phyloP scores from a whole-genome alignment of 2,797 vertebrate species.

The Clarias pachynema region DNA sequence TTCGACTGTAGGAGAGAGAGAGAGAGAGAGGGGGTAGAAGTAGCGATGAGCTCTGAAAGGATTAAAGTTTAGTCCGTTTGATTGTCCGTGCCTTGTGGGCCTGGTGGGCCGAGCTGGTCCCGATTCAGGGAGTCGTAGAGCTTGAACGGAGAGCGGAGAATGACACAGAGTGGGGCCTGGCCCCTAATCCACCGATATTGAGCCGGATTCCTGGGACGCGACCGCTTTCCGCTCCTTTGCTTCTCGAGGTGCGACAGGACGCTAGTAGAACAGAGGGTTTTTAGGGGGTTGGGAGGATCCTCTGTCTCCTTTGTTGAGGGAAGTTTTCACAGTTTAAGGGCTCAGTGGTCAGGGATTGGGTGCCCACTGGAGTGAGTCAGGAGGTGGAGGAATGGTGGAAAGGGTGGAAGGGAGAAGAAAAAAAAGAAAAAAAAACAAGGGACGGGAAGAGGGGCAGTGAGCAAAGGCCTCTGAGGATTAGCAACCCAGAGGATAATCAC shows the following conservation, averaged over 20 bases:
- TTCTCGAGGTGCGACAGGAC: constrained; percentile 78
- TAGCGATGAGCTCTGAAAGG: constrained; percentile 74
- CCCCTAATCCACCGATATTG: constrained; percentile 82
- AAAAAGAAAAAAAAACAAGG: background rate
- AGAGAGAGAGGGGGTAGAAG: constrained; percentile 45
- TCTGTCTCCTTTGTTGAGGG: constrained; percentile 71
- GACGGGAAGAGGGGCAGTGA: constrained; percentile 49
- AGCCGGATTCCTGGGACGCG: constrained; percentile 79
- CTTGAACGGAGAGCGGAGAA: constrained; percentile 37
- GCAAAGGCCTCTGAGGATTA: constrained; percentile 75
- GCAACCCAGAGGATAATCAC: constrained; percentile 77
- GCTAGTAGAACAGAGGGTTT: constrained; percentile 50
- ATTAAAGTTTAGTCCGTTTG: constrained; percentile 79
- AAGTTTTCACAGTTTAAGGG: constrained; percentile 83
- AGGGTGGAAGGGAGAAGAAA: constrained; percentile 38
- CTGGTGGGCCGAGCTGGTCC: constrained; percentile 64
- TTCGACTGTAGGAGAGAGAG: constrained; percentile 48
- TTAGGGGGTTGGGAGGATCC: constrained; percentile 53
- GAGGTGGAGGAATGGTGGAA: constrained; percentile 53
- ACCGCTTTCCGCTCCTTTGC: constrained; percentile 75
- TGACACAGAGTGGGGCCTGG: constrained; percentile 62
- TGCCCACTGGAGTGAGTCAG: constrained; percentile 80
- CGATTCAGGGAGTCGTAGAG: constrained; percentile 41
- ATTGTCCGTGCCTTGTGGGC: constrained; percentile 74
- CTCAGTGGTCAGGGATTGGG: constrained; percentile 74